Percentiles rank a stretch among this genome's conserved stretches.
phyloP scores from a whole-genome alignment of 1,140 invertebrate genomes.

The Arctopsyche grandis region DNA sequence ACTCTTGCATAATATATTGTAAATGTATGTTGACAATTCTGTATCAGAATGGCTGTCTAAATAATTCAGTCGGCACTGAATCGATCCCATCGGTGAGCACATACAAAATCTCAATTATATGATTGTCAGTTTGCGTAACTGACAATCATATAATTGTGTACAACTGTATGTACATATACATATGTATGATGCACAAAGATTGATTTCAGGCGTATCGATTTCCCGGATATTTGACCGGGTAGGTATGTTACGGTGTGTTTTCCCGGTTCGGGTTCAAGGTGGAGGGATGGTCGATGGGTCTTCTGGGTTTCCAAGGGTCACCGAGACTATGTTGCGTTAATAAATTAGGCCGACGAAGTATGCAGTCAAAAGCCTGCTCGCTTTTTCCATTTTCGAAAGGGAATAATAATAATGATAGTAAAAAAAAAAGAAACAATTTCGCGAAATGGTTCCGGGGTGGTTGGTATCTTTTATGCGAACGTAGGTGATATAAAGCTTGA shows the following conservation, averaged over 20 bases:
- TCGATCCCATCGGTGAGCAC: no score
- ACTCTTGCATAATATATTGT: no score
- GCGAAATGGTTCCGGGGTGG: background rate
- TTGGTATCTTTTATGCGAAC: background rate
- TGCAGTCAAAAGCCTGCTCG: no score
- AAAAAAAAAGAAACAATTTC: background rate
- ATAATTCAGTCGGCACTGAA: no score
- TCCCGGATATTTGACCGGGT: background rate
- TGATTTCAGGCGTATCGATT: constrained; percentile 1
- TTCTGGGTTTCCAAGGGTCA: background rate
- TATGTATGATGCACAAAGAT: background rate
- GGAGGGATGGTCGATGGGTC: no score
- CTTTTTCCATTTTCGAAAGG: background rate
- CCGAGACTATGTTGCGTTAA: background rate
- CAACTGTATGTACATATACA: no score
- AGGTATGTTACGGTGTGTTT: no score
- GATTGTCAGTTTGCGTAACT: no score
- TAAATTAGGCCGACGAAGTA: background rate
- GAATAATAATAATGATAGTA: background rate
- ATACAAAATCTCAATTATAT: no score
- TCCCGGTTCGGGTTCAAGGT: background rate
- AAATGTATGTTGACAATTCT: no score
- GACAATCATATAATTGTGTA: no score
- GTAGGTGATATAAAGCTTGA: background rate
- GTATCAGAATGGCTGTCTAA: no score